A percentile compares a stretch with the other conserved stretches of the same genome.
These are phyloP conservation scores for Polyommatus icarus DNA, from an alignment of 2,888 invertebrate species.

Conservation along the genomic window DNA sequence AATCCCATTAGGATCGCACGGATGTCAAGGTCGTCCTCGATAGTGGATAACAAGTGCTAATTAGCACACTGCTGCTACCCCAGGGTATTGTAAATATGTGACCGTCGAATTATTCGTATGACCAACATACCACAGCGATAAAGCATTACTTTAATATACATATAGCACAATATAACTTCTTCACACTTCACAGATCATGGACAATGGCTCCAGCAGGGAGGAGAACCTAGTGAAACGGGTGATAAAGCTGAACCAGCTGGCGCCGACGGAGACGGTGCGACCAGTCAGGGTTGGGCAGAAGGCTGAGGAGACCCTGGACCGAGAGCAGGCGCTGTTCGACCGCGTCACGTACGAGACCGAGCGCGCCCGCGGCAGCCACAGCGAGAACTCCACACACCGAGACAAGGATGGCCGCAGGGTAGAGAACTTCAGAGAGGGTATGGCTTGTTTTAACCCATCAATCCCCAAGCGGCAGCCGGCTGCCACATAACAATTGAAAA, in stretches of 20 bases:
- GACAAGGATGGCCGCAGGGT: slow-evolving; percentile 63
- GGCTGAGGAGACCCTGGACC: not conserved
- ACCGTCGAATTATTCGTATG: not conserved
- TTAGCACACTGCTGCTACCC: not conserved
- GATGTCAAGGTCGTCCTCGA: not conserved
- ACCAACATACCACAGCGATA: not conserved
- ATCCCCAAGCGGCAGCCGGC: too few relatives aligned
- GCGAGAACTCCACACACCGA: slow-evolving; percentile 67
- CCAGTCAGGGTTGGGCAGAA: not conserved
- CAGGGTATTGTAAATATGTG: not conserved
- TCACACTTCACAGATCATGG: slow-evolving; percentile 51
- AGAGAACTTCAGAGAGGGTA: slow-evolving; percentile 59
- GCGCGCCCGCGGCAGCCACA: slow-evolving; percentile 57
- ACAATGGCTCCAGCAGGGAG: slow-evolving; percentile 52
- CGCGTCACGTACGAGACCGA: slow-evolving; percentile 67
- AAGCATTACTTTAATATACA: not conserved
- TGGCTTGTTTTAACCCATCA: not conserved
- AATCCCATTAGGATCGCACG: not conserved
- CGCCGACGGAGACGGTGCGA: slow-evolving; percentile 47
- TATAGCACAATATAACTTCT: not conserved
- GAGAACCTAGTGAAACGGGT: slow-evolving; percentile 55
- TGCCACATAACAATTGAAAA: too few relatives aligned
- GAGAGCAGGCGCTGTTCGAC: slow-evolving; percentile 47
- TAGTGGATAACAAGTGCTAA: not conserved
- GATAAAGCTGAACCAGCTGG: slow-evolving; percentile 47